A percentile compares a stretch with the other conserved stretches of the same genome.
Evolutionary conservation across 2,888 invertebrate genomes (phyloP).

Genomic region (Andrena haemorrhoa): DNA sequence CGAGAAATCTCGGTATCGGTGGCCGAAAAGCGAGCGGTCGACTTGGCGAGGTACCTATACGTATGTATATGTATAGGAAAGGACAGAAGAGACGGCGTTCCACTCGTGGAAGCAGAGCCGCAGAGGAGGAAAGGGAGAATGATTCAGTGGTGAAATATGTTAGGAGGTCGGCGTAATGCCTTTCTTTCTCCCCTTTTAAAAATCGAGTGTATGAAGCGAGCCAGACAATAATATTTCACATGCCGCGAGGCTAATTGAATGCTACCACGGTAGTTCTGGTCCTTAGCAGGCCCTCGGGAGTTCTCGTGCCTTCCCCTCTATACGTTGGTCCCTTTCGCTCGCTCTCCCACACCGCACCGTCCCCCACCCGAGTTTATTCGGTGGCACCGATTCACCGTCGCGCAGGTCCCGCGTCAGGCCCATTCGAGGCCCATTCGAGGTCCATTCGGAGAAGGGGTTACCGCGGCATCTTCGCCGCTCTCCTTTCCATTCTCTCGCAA

Average conservation of each 20-base stretch:
- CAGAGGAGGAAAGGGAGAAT: slow-evolving; percentile 49
- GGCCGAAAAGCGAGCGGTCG: slow-evolving; percentile 3
- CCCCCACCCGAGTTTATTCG: slow-evolving; percentile 38
- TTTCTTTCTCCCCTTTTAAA: slow-evolving; percentile 73
- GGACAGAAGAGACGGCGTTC: neutral
- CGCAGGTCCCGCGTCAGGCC: slow-evolving; percentile 48
- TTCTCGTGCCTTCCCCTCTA: slow-evolving; percentile 51
- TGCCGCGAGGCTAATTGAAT: slow-evolving; percentile 84
- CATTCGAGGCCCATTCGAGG: slow-evolving; percentile 21
- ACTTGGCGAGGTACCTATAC: neutral
- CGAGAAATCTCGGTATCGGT: neutral
- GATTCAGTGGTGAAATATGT: slow-evolving; percentile 78
- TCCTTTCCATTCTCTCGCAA: slow-evolving; percentile 17
- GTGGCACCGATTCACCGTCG: slow-evolving; percentile 61
- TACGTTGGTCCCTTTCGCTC: neutral
- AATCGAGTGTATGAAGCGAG: slow-evolving; percentile 77
- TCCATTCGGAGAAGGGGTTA: slow-evolving; percentile 21
- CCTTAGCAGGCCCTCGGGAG: slow-evolving; percentile 75
- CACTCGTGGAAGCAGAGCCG: neutral
- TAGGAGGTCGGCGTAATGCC: slow-evolving; percentile 75
- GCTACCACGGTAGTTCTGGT: slow-evolving; percentile 84
- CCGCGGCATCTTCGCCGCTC: neutral
- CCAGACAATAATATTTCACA: slow-evolving; percentile 82
- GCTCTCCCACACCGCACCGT: slow-evolving; percentile 50
- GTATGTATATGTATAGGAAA: no score